Evolutionary conservation across 2,888 invertebrate genomes (phyloP), one percentile per base, ranked within the genome.

Genomic region (Tenthredo amoena): DNA sequence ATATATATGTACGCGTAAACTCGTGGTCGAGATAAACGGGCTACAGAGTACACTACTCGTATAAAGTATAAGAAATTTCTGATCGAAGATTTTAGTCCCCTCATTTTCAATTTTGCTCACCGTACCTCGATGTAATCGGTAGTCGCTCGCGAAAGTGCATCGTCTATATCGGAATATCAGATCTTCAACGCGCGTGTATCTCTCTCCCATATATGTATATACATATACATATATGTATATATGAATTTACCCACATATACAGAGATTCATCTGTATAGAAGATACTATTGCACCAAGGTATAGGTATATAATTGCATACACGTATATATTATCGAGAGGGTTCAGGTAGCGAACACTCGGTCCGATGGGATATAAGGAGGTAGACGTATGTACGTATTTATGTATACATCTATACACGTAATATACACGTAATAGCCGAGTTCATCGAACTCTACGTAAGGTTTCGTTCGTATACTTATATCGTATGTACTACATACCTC

Each of bases 371-470:
- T 47, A 77, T 50, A 74, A 74, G 43, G 37, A 43, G 74, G 74
- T 21, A 40, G 43, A 40, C 43, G 15, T 43, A 31, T 74, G 43
- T 21, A 74, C 40, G 43, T 40, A 74, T n/a, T 62, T 37, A 77
- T 55, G 31, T 77, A 31, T 37, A 15, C 21, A 81, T 40, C 10
- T 40, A n/a, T 62, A 18, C 62, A 81, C 58, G 81, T 81, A 81
- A 71, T 43, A 40, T 50, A 68, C 68, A 71, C 68, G 83, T 83
- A 83, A 83, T 83, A 83, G 83, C 68, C 21, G 83, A 31, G 83
- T 83, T 83, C 83, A 68, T 83, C 83, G 83, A 83, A 83, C 83
- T 83, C 83, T 7, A 83, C 83, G 83, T 68, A 83, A 83, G 83
- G 68, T 83, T 82, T 82, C 82, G 62, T 65, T 82, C 65, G 65